Evolutionary conservation across 2,113 vertebrate species (phyloP).

Genomic region (Cygnus atratus): DNA sequence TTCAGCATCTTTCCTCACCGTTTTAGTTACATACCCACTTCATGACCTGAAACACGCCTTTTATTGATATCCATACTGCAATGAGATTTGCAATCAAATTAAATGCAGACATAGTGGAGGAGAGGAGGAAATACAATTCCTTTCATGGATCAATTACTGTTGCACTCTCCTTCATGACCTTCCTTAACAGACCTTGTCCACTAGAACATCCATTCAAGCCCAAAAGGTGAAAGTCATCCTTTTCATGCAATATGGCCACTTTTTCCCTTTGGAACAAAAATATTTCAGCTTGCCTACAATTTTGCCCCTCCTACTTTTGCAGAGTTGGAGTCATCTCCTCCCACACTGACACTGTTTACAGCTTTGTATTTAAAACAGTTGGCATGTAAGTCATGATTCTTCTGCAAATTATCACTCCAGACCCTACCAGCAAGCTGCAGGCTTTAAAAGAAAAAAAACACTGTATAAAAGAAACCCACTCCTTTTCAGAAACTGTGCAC

Average conservation of each 20-base stretch:
- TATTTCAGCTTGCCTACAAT: slow-evolving; percentile 11
- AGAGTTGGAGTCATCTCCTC: slow-evolving; percentile 61
- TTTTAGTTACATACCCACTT: background rate
- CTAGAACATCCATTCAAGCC: background rate
- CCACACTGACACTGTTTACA: slow-evolving; percentile 57
- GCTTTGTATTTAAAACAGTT: slow-evolving; percentile 66
- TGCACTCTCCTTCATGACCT: background rate
- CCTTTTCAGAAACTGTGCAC: background rate
- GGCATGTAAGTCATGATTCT: slow-evolving; percentile 57
- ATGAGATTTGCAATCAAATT: background rate
- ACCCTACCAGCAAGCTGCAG: slow-evolving; percentile 26
- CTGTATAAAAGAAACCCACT: background rate
- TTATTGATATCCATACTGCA: background rate
- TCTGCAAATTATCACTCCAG: slow-evolving; percentile 52
- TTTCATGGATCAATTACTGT: background rate
- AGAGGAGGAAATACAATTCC: background rate
- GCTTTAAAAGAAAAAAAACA: background rate
- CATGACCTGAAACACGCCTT: background rate
- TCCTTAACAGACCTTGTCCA: background rate
- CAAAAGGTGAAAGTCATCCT: background rate
- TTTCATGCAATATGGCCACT: slow-evolving; percentile 8
- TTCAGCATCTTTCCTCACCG: background rate
- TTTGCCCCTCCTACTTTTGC: slow-evolving; percentile 24
- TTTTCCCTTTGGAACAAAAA: slow-evolving; percentile 4
- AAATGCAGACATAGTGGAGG: background rate